Evolutionary conservation across 2,888 invertebrate genomes (phyloP), one percentile per base, ranked within the genome.

Genomic region (Torymus aiolomorphi): DNA sequence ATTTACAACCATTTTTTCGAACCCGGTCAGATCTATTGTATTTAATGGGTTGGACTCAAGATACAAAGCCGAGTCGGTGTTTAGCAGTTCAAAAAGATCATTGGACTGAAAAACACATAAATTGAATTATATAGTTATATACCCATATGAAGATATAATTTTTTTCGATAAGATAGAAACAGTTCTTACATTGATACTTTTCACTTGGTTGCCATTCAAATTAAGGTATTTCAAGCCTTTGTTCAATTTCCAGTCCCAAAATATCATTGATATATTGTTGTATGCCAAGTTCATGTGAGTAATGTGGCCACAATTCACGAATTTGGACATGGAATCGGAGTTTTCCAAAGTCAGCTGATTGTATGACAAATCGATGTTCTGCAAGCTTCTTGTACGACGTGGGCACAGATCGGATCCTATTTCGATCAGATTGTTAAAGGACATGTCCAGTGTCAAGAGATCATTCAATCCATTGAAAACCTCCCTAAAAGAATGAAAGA

Each of bases 201-300:
- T 67, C 96, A 92, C 16, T 92, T 31, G 89, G 85, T 95, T 95
- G 86, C 92, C 91, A 76, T 93, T 94, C n/a, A 96, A 91, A 88
- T 95, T 94, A 65, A 97, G 88, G 20, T 90, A 91, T 69, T 92
- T 71, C 96, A 92, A 14, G 91, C 86, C 10, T 69, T 65, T 0
- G 89, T 83, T 73, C 93, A 92, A 20, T 93, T 91, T 92, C 94
- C 96, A 95, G 85, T 95, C 95, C 1, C 89, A 88, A 86, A 92
- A 94, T 62, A 94, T 91, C 5, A 88, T 86, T 78, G 91, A 90
- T 49, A 95, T 93, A 54, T 92, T 91, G 87, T 95, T 95, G 84
- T 94, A 92, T 57, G 93, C 92, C 78, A 95, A 88, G 86, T 94
- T 92, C 51, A 95, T 90, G 74, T 92, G 89, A 83, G 91, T 91